Evolutionary conservation across 2,888 invertebrate genomes (phyloP).

Genomic region (Leucophora obtusa): DNA sequence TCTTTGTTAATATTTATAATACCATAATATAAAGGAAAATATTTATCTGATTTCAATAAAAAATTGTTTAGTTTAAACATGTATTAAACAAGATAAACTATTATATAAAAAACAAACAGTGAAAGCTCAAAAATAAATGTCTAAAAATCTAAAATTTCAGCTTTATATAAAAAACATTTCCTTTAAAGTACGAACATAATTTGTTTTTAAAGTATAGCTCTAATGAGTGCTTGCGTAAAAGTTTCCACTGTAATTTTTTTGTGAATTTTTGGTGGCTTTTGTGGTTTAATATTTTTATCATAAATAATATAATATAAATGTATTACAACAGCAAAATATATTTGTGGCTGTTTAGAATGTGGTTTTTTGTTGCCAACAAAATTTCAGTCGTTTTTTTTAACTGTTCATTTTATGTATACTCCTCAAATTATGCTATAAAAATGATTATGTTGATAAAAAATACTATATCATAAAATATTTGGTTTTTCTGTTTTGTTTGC

Average conservation of each 20-base stretch:
- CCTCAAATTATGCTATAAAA: slow-evolving; percentile 57
- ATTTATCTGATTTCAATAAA: slow-evolving; percentile 53
- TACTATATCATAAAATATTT: neutral
- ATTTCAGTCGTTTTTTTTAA: slow-evolving; percentile 8
- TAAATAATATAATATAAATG: neutral
- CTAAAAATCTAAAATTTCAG: no score
- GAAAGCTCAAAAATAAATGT: neutral
- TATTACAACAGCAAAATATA: slow-evolving; percentile 5
- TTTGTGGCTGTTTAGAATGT: slow-evolving; percentile 28
- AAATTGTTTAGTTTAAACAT: slow-evolving; percentile 25
- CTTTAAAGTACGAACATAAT: no score
- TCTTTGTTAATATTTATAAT: slow-evolving; percentile 2
- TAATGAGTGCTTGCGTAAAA: no score
- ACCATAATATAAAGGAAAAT: slow-evolving; percentile 3
- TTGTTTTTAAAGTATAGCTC: no score
- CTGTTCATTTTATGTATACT: neutral
- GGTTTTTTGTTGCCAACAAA: slow-evolving; percentile 43
- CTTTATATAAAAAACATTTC: no score
- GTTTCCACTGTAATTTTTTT: neutral
- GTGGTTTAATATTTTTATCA: neutral
- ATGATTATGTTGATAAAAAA: slow-evolving; percentile 26
- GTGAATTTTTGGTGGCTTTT: neutral
- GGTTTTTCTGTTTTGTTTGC: neutral
- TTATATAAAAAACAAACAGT: neutral
- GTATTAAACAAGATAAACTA: neutral